Conservation (phyloP, 2,113 vertebrate genomes). For the Zapus hudsonius region DNA sequence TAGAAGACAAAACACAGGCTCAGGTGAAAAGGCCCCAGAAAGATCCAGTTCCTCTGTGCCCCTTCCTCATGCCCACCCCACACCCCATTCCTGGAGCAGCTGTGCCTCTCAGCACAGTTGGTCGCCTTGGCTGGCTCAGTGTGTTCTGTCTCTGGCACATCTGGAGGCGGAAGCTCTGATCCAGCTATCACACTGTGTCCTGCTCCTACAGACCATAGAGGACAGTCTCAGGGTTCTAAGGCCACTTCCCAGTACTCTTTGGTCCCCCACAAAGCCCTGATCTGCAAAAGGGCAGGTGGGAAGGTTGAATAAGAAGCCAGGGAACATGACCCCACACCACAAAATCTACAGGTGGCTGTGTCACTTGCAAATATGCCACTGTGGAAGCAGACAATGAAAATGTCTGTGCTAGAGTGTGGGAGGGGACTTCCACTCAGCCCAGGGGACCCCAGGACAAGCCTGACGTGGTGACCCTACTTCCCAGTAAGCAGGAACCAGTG, state of each 20-base stretch:
- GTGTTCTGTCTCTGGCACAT: neutral
- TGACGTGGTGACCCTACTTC: neutral
- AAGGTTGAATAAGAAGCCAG: neutral
- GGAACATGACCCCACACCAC: neutral
- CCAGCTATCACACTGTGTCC: neutral
- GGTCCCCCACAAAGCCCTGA: neutral
- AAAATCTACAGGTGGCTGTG: fast-evolving
- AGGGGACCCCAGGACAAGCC: too few relatives aligned
- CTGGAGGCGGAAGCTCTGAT: neutral
- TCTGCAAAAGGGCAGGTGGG: neutral
- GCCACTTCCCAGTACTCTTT: neutral
- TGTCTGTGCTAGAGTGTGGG: too few relatives aligned
- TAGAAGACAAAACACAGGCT: fast-evolving
- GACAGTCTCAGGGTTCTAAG: fast-evolving
- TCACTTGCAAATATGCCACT: fast-evolving
- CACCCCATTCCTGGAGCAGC: neutral
- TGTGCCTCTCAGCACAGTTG: too few relatives aligned
- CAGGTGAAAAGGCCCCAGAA: neutral
- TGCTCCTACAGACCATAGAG: neutral
- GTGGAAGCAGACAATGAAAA: neutral
- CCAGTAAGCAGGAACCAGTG: neutral
- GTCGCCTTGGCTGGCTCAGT: neutral
- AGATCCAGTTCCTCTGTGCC: neutral
- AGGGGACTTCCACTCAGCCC: neutral
- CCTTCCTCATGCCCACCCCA: fast-evolving